Evolutionary conservation across 2,113 vertebrate species (phyloP).

Genomic region (Engraulis encrasicolus): DNA sequence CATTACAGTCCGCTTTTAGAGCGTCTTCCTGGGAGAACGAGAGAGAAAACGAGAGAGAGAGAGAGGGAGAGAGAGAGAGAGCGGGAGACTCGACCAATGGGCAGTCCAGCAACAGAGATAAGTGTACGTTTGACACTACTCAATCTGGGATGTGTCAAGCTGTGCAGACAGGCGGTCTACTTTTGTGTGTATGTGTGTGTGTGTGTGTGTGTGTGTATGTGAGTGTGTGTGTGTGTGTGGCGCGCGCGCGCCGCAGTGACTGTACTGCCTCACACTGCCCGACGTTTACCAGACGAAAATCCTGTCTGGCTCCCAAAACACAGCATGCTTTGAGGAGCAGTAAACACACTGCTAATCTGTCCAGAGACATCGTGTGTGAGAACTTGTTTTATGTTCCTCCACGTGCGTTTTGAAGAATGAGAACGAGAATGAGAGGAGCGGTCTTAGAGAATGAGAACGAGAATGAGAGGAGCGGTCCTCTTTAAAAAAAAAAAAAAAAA

Average conservation of each 20-base stretch:
- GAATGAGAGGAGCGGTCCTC: slow-evolving; percentile 35
- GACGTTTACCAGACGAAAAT: neutral
- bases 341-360: slow-evolving; percentile 11
- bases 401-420: neutral
- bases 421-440: slow-evolving; percentile 40
- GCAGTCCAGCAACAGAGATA: slow-evolving; percentile 51
- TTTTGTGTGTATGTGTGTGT: neutral
- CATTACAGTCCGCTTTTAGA: slow-evolving; percentile 58
- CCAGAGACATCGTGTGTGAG: slow-evolving; percentile 5
- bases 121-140: slow-evolving; percentile 51
- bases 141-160: slow-evolving; percentile 7
- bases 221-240: no score
- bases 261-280: slow-evolving; percentile 5
- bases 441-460: no score
- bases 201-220: no score
- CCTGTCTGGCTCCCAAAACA: slow-evolving; percentile 7
- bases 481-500: no score
- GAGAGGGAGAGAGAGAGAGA: neutral
- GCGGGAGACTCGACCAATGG: neutral
- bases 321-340: slow-evolving; percentile 6
- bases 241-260: neutral
- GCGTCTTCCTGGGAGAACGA: slow-evolving; percentile 40
- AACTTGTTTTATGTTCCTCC: slow-evolving; percentile 10
- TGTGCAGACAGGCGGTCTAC: neutral
- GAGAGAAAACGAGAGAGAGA: slow-evolving; percentile 50